Conservation (phyloP, 2,888 invertebrate genomes). For the Patella caerulea region DNA sequence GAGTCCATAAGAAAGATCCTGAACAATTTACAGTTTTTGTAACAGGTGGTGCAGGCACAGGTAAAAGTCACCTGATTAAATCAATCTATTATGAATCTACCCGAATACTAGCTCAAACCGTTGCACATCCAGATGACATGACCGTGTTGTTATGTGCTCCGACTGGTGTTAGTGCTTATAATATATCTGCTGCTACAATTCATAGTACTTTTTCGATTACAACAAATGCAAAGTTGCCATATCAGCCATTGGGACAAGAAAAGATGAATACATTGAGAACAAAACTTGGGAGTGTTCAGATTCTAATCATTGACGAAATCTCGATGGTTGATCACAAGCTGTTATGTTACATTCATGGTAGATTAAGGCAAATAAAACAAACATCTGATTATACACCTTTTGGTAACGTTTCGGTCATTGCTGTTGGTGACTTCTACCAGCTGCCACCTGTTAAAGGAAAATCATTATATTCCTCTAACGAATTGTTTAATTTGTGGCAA, state of each 20-base stretch:
- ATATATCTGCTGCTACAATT: constrained; percentile 17
- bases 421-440: constrained; percentile 28
- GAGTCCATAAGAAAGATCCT: background rate
- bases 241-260: background rate
- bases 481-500: constrained; percentile 3
- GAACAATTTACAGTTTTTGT: constrained; percentile 22
- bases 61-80: constrained; percentile 22
- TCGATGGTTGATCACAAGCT: constrained; percentile 18
- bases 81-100: constrained; percentile 22
- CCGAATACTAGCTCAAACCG: constrained; percentile 4
- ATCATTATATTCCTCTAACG: background rate
- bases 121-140: constrained; percentile 13
- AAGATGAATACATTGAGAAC: constrained; percentile 16
- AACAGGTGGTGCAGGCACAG: constrained; percentile 23
- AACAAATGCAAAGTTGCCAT: constrained; percentile 10
- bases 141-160: constrained; percentile 14
- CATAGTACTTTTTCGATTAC: constrained; percentile 15
- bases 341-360: constrained; percentile 18
- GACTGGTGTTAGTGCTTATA: constrained; percentile 17
- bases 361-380: constrained; percentile 25
- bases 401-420: background rate
- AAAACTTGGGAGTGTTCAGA: constrained; percentile 14
- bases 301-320: constrained; percentile 27
- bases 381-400: constrained; percentile 11
- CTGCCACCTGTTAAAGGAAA: constrained; percentile 19